Evolutionary conservation across 2,888 invertebrate species (phyloP).

Genomic region (Drosophila niveifrons): DNA sequence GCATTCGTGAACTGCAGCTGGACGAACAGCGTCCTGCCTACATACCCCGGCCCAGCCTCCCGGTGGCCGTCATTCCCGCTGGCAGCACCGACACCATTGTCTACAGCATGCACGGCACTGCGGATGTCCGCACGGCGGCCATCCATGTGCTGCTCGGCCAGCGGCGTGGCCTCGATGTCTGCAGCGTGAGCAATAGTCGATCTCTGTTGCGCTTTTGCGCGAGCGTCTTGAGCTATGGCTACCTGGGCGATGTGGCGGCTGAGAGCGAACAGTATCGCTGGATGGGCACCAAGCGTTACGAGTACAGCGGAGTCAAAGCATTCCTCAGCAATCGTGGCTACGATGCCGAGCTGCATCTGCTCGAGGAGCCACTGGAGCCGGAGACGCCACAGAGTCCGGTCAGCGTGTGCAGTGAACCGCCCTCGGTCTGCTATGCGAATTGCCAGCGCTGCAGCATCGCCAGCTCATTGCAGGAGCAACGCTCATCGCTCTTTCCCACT

Average conservation of each 20-base stretch:
- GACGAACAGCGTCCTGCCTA: conserved; percentile 79
- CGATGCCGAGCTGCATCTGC: conserved; percentile 87
- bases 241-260: conserved; percentile 92
- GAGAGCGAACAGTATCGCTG: conserved; percentile 93
- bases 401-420: conserved; percentile 35
- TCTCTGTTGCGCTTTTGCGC: conserved; percentile 89
- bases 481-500: conserved; percentile 32
- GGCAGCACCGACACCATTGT: conserved; percentile 93
- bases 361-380: conserved; percentile 63
- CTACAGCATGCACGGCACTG: conserved; percentile 92
- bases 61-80: conserved; percentile 88
- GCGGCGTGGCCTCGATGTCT: conserved; percentile 90
- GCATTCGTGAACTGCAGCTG: conserved; percentile 80
- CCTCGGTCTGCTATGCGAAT: conserved; percentile 74
- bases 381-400: conserved; percentile 74
- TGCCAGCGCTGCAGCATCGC: conserved; percentile 75
- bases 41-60: conserved; percentile 85
- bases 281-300: conserved; percentile 94
- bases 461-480: conserved; percentile 67
- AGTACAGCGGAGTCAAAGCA: conserved; percentile 90
- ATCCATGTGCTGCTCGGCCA: conserved; percentile 93
- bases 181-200: conserved; percentile 89
- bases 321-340: conserved; percentile 88
- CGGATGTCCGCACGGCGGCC: conserved; percentile 92
- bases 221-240: conserved; percentile 93